phyloP scores from a whole-genome alignment of 2,797 vertebrate species.

The Gouania willdenowi region DNA sequence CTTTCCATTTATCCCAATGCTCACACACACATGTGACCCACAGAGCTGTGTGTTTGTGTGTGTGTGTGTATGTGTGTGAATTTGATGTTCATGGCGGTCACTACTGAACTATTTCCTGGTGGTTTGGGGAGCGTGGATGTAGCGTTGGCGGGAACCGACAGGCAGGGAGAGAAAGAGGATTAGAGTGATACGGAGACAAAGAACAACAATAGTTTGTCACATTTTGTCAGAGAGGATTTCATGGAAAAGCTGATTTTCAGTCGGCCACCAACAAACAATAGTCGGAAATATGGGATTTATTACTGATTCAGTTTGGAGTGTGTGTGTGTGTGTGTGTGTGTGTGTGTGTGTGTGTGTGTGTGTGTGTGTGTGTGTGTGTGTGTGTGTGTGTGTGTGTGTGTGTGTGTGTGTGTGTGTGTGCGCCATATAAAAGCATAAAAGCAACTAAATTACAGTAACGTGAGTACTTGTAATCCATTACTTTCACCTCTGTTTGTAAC shows the following conservation, averaged over 20 bases:
- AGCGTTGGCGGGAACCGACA: conserved; percentile 39
- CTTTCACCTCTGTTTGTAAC: no score
- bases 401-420: no score
- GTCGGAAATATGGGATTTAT: conserved; percentile 69
- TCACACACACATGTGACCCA: conserved; percentile 20
- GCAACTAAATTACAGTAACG: no score
- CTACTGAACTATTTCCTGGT: conserved; percentile 49
- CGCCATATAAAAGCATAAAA: no score
- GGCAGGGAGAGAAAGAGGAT: conserved; percentile 58
- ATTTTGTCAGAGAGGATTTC: conserved; percentile 72
- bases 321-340: conserved; percentile 34
- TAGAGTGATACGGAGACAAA: conserved; percentile 72
- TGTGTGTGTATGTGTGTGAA: conserved; percentile 19
- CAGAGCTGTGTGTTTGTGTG: conserved; percentile 8
- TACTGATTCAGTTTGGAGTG: conserved; percentile 54
- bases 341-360: conserved; percentile 20
- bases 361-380: no score
- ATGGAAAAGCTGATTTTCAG: conserved; percentile 72
- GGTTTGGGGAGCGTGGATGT: conserved; percentile 47
- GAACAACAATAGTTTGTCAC: conserved; percentile 71
- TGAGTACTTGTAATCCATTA: no score
- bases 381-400: no score
- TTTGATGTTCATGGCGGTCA: conserved; percentile 43
- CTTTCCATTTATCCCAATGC: conserved; percentile 38
- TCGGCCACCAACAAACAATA: conserved; percentile 69